These are phyloP conservation scores for Gadus macrocephalus DNA, from an alignment of 2,113 vertebrate genomes.

Conservation along the genomic window DNA sequence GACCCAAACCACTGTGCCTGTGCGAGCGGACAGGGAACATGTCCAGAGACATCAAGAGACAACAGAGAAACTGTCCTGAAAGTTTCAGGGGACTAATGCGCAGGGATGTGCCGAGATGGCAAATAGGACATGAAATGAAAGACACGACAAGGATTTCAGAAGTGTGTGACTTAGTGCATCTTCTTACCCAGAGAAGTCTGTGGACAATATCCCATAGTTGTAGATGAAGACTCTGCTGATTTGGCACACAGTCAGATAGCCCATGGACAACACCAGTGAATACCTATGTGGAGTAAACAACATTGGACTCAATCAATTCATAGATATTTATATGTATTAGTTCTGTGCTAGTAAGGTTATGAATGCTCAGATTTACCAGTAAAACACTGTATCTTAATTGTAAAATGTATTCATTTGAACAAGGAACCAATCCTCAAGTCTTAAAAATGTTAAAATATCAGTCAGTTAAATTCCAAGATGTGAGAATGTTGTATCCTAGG, in stretches of 20 bases:
- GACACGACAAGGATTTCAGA: neutral
- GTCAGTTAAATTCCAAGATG: too few relatives aligned
- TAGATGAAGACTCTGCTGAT: conserved; percentile 72
- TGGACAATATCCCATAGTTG: conserved; percentile 75
- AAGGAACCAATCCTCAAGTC: too few relatives aligned
- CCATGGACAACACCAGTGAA: conserved; percentile 68
- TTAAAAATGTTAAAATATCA: too few relatives aligned
- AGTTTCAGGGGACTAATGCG: neutral
- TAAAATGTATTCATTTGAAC: too few relatives aligned
- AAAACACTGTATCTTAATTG: too few relatives aligned
- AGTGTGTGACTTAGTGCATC: neutral
- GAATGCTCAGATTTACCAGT: too few relatives aligned
- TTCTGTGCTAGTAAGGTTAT: too few relatives aligned
- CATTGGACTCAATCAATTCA: too few relatives aligned
- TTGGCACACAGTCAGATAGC: conserved; percentile 73
- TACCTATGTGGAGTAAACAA: conserved; percentile 53
- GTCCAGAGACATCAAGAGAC: conserved; percentile 24
- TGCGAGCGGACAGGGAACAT: conserved; percentile 5
- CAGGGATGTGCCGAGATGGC: conserved; percentile 19
- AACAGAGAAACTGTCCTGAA: conserved; percentile 15
- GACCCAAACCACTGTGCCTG: conserved; percentile 21
- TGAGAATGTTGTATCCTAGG: too few relatives aligned
- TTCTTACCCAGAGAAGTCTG: conserved; percentile 79
- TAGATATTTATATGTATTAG: too few relatives aligned
- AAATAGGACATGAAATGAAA: neutral